Base-by-base conservation (phyloP, 2,113 vertebrate genomes). In the Pelusios castaneus region DNA sequence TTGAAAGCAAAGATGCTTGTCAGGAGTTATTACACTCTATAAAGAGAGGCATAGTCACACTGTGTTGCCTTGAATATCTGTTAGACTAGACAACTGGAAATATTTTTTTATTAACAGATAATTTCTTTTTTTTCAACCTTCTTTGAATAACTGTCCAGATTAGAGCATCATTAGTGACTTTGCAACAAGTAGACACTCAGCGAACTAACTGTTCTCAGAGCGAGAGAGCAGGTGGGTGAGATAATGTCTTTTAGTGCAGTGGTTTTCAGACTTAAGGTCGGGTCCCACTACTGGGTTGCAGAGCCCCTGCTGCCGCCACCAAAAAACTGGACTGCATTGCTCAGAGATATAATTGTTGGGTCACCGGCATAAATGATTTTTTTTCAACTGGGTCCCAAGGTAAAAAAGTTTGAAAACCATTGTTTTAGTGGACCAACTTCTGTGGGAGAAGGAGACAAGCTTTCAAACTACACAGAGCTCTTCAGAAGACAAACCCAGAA, bases 41-140 rank as follows among this genome's bases (percentile, higher is more conserved):
- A 81, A 51, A 22, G 45, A 51, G 56, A 41, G 25, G 2, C 25
- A 43, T 49, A 54, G 43, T 76, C 91, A 25, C 19, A 87, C 27
- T 87, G 21, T 75, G 87, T 92, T 85, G 81, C 43, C 38, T 88
- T 82, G 1, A 82, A 22, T 43, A 16, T 92, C 16, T 89, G 96
- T 91, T 94, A 90, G 24, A 49, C 52, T 55, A 38, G 52, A 94
- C 82, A 94, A 93, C 51, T 76, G 63, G 63, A 49, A 58, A 81
- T 76, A 75, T 78, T 76, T 27, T 76, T 76, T 91, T 82, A 63
- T 31, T 47, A 67, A 82, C 49, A 67, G 45, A 22, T 73, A 17
- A 75, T 89, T 80, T 31, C 17, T 22, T 75, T 38, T 19, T 38
- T 67, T 51, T 49, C 7, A 78, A 60, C 63, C 19, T 58, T 22